phyloP scores from a whole-genome alignment of 2,113 vertebrate genomes.

The Plectropomus leopardus region DNA sequence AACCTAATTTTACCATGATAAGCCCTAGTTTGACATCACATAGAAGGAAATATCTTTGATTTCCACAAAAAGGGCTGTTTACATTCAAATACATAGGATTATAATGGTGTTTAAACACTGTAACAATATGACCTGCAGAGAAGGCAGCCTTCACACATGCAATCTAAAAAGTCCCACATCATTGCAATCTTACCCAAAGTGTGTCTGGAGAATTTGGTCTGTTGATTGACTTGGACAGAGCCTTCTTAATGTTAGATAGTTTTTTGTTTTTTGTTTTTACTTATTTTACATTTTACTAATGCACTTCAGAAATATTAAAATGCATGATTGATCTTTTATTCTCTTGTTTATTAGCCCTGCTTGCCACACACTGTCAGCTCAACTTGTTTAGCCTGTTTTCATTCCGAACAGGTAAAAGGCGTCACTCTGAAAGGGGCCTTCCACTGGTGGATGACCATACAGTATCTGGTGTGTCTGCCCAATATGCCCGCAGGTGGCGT shows the following conservation, averaged over 20 bases:
- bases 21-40: slow-evolving; percentile 2
- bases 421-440: too few relatives aligned
- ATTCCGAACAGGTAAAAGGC: too few relatives aligned
- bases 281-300: background rate
- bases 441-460: too few relatives aligned
- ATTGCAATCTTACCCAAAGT: background rate
- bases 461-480: too few relatives aligned
- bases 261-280: background rate
- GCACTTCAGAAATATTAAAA: background rate
- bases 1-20: background rate
- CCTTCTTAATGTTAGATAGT: background rate
- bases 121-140: background rate
- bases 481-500: too few relatives aligned
- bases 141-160: background rate
- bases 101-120: background rate
- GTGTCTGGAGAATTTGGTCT: background rate
- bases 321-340: background rate
- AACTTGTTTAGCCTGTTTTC: too few relatives aligned
- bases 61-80: background rate
- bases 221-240: slow-evolving; percentile 6
- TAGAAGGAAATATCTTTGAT: background rate
- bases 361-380: too few relatives aligned
- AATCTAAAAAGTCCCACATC: background rate
- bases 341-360: too few relatives aligned
- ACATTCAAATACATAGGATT: too few relatives aligned